Conservation (phyloP, 2,113 vertebrate genomes). For the Cynoglossus semilaevis region DNA sequence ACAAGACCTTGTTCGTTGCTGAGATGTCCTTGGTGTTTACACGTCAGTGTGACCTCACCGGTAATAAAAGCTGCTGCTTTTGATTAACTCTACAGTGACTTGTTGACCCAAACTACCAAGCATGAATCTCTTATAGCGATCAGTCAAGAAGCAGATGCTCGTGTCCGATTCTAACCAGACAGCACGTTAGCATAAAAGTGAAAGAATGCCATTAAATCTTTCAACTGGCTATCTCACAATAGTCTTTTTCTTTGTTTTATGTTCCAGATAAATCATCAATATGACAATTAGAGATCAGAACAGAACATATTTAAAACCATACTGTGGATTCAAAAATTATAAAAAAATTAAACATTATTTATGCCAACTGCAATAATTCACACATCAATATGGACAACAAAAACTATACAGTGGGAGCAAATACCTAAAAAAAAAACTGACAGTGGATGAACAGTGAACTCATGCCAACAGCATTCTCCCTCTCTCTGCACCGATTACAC, state of each 20-base stretch:
- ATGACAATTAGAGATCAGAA: neutral
- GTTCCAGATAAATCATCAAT: neutral
- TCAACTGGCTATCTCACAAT: no score
- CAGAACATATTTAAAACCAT: neutral
- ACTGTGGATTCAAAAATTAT: neutral
- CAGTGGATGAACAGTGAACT: slow-evolving; percentile 17
- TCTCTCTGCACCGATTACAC: slow-evolving; percentile 10
- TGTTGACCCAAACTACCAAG: neutral
- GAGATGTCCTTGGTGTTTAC: slow-evolving; percentile 1
- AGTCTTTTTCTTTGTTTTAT: no score
- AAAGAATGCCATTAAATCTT: no score
- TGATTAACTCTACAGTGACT: slow-evolving; percentile 1
- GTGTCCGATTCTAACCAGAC: no score
- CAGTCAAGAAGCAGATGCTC: no score
- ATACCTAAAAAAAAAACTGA: slow-evolving; percentile 17
- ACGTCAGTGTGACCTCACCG: neutral
- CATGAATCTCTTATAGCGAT: neutral
- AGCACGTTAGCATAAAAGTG: no score
- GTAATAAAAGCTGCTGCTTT: slow-evolving; percentile 11
- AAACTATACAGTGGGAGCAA: neutral
- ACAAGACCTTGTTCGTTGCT: slow-evolving; percentile 1
- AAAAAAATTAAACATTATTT: slow-evolving; percentile 7
- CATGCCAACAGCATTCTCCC: slow-evolving; percentile 66
- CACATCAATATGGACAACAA: neutral
- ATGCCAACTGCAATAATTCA: neutral